Evolutionary conservation across 1,140 invertebrate species (phyloP).

Genomic region (Philotrypesis tridentata): DNA sequence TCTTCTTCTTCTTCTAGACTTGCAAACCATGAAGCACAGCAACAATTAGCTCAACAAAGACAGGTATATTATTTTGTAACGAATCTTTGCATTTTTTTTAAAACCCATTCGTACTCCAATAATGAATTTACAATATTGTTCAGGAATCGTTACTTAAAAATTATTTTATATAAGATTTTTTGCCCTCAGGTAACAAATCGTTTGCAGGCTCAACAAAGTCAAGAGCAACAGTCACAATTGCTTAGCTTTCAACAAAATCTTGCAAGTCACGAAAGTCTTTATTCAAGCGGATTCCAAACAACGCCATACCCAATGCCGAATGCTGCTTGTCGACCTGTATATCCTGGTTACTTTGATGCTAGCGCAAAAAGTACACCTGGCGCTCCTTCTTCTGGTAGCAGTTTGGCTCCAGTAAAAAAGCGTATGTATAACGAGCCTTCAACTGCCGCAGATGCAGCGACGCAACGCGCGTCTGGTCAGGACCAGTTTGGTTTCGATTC

Average conservation of each 20-base stretch:
- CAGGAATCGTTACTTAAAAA: neutral
- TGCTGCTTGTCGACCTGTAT: constrained; percentile 62
- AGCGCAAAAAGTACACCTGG: constrained; percentile 54
- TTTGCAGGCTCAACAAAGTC: constrained; percentile 47
- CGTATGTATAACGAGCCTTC: constrained; percentile 67
- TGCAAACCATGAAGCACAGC: constrained; percentile 54
- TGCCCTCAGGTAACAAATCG: neutral
- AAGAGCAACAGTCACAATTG: constrained; percentile 52
- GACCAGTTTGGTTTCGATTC: constrained; percentile 67
- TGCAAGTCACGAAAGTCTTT: constrained; percentile 63
- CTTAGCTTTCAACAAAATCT: constrained; percentile 65
- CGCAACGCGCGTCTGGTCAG: constrained; percentile 49
- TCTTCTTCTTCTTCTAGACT: constrained; percentile 53
- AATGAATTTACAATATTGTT: neutral
- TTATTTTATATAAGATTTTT: no score
- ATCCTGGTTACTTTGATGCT: constrained; percentile 68
- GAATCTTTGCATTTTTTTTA: no score
- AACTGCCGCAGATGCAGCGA: constrained; percentile 25
- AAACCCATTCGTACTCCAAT: no score
- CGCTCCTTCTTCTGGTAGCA: constrained; percentile 51
- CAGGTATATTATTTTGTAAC: constrained; percentile 39
- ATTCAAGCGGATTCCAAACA: constrained; percentile 65
- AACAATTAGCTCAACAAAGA: constrained; percentile 58
- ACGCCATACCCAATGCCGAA: constrained; percentile 66
- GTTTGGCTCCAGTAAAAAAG: constrained; percentile 67